phyloP scores from a whole-genome alignment of 2,888 invertebrate genomes.

The Elegia similella region DNA sequence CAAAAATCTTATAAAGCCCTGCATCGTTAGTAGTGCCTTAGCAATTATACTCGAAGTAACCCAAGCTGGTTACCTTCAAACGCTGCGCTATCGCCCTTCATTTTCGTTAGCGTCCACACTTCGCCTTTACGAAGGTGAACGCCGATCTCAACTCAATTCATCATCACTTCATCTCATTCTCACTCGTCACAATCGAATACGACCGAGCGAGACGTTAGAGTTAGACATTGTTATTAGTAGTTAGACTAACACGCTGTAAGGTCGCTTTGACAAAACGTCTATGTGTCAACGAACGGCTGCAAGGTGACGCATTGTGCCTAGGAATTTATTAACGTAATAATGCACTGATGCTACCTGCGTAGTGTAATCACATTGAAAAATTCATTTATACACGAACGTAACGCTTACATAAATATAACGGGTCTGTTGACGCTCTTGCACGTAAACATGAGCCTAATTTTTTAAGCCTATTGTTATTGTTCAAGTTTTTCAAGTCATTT shows the following conservation, averaged over 20 bases:
- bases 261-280: slow-evolving; percentile 77
- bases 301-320: slow-evolving; percentile 76
- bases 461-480: not conserved
- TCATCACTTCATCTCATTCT: slow-evolving; percentile 57
- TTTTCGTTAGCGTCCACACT: slow-evolving; percentile 75
- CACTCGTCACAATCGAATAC: slow-evolving; percentile 37
- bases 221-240: slow-evolving; percentile 66
- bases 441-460: not conserved
- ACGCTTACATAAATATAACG: slow-evolving; percentile 51
- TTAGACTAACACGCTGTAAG: slow-evolving; percentile 70
- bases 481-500: not conserved
- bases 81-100: slow-evolving; percentile 74
- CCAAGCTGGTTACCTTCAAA: slow-evolving; percentile 68
- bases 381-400: slow-evolving; percentile 45
- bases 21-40: slow-evolving; percentile 40
- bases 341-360: slow-evolving; percentile 43
- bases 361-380: slow-evolving; percentile 45
- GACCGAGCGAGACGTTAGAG: slow-evolving; percentile 62
- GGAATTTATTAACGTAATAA: slow-evolving; percentile 74
- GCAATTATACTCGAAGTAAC: slow-evolving; percentile 50
- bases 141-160: slow-evolving; percentile 55
- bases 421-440: slow-evolving; percentile 21
- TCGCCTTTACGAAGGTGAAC: slow-evolving; percentile 73
- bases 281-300: slow-evolving; percentile 79
- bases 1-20: slow-evolving; percentile 37